phyloP scores from a whole-genome alignment of 1,140 invertebrate genomes.

The Diorhabda sublineata region DNA sequence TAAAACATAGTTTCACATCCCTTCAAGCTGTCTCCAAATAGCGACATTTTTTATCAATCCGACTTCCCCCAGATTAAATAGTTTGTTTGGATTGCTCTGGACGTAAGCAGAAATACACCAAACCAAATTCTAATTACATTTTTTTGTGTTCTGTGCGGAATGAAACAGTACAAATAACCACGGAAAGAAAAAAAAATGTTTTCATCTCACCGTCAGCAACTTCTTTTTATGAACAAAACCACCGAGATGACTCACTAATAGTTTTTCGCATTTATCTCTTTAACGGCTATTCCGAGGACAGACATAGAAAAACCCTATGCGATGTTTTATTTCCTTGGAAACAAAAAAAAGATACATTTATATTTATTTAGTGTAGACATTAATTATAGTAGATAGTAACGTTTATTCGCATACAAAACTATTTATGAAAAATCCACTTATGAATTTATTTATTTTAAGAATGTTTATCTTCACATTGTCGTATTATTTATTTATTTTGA shows the following conservation, averaged over 20 bases:
- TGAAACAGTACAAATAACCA: neutral
- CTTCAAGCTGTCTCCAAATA: neutral
- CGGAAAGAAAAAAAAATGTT: neutral
- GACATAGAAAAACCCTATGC: neutral
- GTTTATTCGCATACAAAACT: too few relatives aligned
- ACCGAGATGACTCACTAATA: neutral
- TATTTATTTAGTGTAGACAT: neutral
- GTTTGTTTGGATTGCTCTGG: too few relatives aligned
- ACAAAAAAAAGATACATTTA: neutral
- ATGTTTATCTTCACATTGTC: too few relatives aligned
- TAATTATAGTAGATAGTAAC: too few relatives aligned
- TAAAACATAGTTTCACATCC: too few relatives aligned
- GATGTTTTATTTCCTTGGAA: neutral
- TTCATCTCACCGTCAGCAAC: neutral
- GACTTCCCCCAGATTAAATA: too few relatives aligned
- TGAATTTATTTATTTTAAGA: too few relatives aligned
- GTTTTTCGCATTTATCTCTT: constrained; percentile 2
- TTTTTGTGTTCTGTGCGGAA: neutral
- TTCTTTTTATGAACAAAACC: constrained; percentile 2
- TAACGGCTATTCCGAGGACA: neutral
- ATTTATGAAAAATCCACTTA: too few relatives aligned
- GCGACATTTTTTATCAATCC: neutral
- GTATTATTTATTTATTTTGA: too few relatives aligned
- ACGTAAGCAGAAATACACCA: neutral
- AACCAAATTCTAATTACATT: neutral